Conservation (phyloP, 2,888 invertebrate species). For the Lumbricus terrestris region DNA sequence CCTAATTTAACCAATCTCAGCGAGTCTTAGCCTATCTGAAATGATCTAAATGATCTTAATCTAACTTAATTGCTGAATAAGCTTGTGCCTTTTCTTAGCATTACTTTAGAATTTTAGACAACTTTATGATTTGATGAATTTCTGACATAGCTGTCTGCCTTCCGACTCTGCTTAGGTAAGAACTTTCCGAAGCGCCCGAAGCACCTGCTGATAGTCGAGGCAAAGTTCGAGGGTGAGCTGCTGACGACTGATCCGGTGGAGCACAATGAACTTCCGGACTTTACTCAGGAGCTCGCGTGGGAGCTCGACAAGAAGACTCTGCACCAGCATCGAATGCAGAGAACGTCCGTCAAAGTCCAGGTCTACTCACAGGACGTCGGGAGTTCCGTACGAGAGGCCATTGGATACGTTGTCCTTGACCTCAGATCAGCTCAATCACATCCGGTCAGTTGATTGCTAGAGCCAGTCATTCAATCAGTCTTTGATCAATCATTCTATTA, state of each 20-base stretch:
- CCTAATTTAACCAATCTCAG: too few species aligned
- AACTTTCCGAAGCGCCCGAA: constrained; percentile 57
- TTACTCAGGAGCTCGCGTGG: constrained; percentile 62
- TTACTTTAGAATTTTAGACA: too few species aligned
- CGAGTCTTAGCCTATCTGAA: too few species aligned
- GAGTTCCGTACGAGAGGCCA: constrained; percentile 53
- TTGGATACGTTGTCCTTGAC: constrained; percentile 61
- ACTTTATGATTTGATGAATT: too few species aligned
- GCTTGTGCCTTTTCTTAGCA: too few species aligned
- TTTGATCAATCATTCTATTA: background rate
- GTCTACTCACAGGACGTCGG: constrained; percentile 56
- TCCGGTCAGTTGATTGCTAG: constrained; percentile 43
- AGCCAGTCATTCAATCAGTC: background rate
- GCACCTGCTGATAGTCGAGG: constrained; percentile 58
- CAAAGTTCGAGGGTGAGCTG: constrained; percentile 60
- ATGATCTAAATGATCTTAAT: too few species aligned
- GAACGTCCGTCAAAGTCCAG: constrained; percentile 60
- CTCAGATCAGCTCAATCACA: constrained; percentile 55
- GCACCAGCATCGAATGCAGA: constrained; percentile 59
- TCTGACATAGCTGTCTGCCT: background rate
- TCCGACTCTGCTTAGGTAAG: constrained; percentile 48
- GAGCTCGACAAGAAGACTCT: constrained; percentile 59
- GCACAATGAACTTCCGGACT: constrained; percentile 56
- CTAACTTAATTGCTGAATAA: too few species aligned
- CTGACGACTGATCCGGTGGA: constrained; percentile 59